phyloP scores from a whole-genome alignment of 2,113 vertebrate species.

The Reinhardtius hippoglossoides region DNA sequence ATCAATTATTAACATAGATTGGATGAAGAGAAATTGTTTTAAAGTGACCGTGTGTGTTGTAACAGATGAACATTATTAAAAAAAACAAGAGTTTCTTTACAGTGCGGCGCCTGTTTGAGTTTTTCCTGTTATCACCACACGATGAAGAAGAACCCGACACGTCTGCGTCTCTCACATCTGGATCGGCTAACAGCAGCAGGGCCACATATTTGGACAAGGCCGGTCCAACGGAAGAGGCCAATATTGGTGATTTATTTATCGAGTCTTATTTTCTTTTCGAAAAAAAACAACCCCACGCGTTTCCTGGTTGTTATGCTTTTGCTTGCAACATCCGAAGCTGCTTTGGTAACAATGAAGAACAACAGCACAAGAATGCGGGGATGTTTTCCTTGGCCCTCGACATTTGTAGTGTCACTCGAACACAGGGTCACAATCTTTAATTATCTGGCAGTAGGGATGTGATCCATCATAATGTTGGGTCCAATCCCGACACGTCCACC shows the following conservation, averaged over 20 bases:
- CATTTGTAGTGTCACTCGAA: constrained; percentile 24
- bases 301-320: constrained; percentile 45
- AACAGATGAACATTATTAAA: constrained; percentile 7
- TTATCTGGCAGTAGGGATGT: background rate
- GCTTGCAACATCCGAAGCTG: constrained; percentile 41
- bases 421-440: constrained; percentile 13
- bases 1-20: background rate
- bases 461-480: background rate
- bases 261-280: constrained; percentile 54
- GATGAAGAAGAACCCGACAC: constrained; percentile 43
- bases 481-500: background rate
- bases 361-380: constrained; percentile 45
- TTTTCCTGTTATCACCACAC: constrained; percentile 31
- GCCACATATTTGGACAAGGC: constrained; percentile 58
- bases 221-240: constrained; percentile 49
- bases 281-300: background rate
- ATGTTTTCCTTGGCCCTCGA: constrained; percentile 34
- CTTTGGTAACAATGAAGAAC: constrained; percentile 36
- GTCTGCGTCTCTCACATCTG: constrained; percentile 56
- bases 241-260: constrained; percentile 64
- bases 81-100: background rate
- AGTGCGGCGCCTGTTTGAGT: constrained; percentile 29
- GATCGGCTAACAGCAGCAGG: constrained; percentile 46
- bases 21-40: background rate
- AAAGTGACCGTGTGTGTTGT: background rate